These are phyloP conservation scores for Parauchenoglanis punctatus DNA, from an alignment of 2,797 vertebrate species.

Conservation along the genomic window DNA sequence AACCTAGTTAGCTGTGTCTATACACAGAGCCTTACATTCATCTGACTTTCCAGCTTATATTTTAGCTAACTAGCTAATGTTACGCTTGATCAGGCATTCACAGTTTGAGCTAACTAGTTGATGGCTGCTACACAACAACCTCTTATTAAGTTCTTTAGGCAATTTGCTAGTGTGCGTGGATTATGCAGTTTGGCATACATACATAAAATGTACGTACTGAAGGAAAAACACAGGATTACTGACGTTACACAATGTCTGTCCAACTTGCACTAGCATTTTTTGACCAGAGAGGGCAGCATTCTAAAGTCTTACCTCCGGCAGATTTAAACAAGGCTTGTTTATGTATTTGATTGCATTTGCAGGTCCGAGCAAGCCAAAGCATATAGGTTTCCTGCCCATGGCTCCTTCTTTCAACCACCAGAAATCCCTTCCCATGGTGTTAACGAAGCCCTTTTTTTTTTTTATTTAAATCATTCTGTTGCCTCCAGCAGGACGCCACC, in stretches of 20 bases:
- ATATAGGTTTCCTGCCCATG: neutral
- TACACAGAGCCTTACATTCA: neutral
- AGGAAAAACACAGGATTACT: neutral
- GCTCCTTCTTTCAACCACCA: neutral
- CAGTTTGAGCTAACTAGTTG: neutral
- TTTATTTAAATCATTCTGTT: conserved; percentile 43
- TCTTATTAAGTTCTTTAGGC: neutral
- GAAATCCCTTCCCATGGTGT: neutral
- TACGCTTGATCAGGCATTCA: neutral
- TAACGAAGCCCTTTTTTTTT: neutral
- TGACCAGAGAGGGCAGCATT: neutral
- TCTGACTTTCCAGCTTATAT: neutral
- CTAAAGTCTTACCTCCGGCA: neutral
- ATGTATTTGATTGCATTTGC: conserved; percentile 1
- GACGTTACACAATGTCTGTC: neutral
- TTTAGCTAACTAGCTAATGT: neutral
- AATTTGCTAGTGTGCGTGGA: neutral
- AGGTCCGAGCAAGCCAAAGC: neutral
- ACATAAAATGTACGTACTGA: neutral
- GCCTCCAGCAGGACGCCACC: conserved; percentile 29
- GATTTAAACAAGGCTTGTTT: conserved; percentile 5
- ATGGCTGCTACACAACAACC: neutral
- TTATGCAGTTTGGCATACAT: neutral
- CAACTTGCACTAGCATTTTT: neutral
- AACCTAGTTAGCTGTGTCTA: neutral